Evolutionary conservation across 2,113 vertebrate genomes (phyloP), one percentile per base, ranked within the genome.

Genomic region (Zootoca vivipara): DNA sequence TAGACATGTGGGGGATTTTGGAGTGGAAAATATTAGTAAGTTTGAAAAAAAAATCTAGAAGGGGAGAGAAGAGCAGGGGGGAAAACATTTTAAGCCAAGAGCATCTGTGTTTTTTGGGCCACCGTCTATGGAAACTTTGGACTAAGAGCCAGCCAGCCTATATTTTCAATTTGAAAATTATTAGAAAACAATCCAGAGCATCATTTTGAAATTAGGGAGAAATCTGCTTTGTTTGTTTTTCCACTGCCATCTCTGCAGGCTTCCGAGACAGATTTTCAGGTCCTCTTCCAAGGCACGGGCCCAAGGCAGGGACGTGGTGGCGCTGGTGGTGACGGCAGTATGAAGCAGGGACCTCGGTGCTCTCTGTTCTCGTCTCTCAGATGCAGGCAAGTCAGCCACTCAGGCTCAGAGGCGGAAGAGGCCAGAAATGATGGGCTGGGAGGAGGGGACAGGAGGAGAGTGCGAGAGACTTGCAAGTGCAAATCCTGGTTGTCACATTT

Each of bases 1-100:
- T 89, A 92, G 92, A 87, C 89, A 94, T 92, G 93, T 92, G 83
- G 82, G 85, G 91, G 77, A 92, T 90, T 87, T 64, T 91, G 83
- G 89, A 90, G 91, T 93, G 95, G 95, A 95, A 96, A 96, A 94
- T 95, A 96, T 95, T 95, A 92, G 90, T 94, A 93, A 94, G 93
- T 94, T 81, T 87, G 74, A 2, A 7, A 28, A 16, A 7, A 89
- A 89, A 89, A 94, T 8, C 82, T 52, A 91, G 85, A 92, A 94
- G 35, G 46, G 73, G 78, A n/a, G 73, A 22, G 42, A 64, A 75
- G 56, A 94, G 7, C 56, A 94, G 91, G 58, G 58, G 58, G 56
- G 85, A 90, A 93, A 93, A 93, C 91, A 93, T 93, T 92, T 93
- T 90, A 93, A 92, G 87, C 93, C 89, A 0, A 78, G 75, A 92